phyloP scores from a whole-genome alignment of 2,797 vertebrate genomes.

The Poeciliopsis gracilis region DNA sequence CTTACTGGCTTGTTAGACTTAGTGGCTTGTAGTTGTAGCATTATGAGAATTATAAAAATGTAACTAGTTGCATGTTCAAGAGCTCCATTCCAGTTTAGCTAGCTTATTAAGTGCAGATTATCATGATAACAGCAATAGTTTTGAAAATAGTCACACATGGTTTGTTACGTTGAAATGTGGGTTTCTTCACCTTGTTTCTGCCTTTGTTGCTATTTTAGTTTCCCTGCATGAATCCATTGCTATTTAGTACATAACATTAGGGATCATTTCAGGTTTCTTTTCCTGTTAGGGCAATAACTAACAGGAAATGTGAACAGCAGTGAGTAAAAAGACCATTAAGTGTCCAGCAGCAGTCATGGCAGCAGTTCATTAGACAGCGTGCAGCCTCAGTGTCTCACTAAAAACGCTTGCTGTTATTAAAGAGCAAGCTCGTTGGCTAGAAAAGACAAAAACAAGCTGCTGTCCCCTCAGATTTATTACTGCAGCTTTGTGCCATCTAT shows the following conservation, averaged over 20 bases:
- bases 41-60: too few relatives aligned
- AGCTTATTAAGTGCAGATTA: background rate
- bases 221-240: background rate
- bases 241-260: background rate
- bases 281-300: background rate
- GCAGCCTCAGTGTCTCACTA: slow-evolving; percentile 13
- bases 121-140: background rate
- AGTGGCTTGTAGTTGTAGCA: background rate
- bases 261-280: background rate
- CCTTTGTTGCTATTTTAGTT: background rate
- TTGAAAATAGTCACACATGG: background rate
- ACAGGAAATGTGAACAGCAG: background rate
- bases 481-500: slow-evolving; percentile 48
- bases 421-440: slow-evolving; percentile 35
- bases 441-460: slow-evolving; percentile 36
- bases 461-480: slow-evolving; percentile 50
- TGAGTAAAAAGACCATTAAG: slow-evolving; percentile 14
- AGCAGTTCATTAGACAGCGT: slow-evolving; percentile 29
- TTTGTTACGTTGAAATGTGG: background rate
- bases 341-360: background rate
- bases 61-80: background rate
- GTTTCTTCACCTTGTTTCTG: too few relatives aligned
- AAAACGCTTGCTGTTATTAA: slow-evolving; percentile 34
- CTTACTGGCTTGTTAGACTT: background rate
- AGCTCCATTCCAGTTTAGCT: background rate